Evolutionary conservation across 2,888 invertebrate species (phyloP).

Genomic region (Amphipoea lucens): DNA sequence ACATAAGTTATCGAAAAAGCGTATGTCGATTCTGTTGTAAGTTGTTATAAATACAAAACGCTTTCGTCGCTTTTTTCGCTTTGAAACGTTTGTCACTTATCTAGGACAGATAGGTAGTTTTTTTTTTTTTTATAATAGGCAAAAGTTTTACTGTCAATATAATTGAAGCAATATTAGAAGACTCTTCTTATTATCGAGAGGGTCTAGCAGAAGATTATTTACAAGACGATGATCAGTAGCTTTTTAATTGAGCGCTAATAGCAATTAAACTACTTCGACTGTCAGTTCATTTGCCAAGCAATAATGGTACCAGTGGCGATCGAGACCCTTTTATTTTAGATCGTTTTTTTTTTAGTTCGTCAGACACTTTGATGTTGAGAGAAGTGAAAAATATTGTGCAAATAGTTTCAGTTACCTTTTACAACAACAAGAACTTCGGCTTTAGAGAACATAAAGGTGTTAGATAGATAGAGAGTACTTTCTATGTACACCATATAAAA

Average conservation of each 20-base stretch:
- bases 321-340: not conserved
- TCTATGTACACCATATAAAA: not conserved
- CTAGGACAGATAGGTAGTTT: not conserved
- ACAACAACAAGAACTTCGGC: not conserved
- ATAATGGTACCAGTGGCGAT: not conserved
- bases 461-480: not conserved
- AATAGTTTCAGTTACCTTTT: too few species aligned
- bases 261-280: not conserved
- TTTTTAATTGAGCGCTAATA: conserved; percentile 3
- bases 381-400: not conserved
- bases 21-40: not conserved
- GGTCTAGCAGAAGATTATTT: not conserved
- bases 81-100: not conserved
- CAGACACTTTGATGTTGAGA: not conserved
- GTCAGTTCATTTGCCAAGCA: conserved; percentile 1
- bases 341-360: too few species aligned
- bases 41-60: not conserved
- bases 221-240: not conserved
- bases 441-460: not conserved
- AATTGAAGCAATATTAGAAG: too few species aligned
- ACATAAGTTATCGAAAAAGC: not conserved
- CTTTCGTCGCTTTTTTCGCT: not conserved
- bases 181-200: not conserved
- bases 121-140: not conserved
- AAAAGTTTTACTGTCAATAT: not conserved